Conservation (phyloP, 2,113 vertebrate genomes). For the Panthera tigris region DNA sequence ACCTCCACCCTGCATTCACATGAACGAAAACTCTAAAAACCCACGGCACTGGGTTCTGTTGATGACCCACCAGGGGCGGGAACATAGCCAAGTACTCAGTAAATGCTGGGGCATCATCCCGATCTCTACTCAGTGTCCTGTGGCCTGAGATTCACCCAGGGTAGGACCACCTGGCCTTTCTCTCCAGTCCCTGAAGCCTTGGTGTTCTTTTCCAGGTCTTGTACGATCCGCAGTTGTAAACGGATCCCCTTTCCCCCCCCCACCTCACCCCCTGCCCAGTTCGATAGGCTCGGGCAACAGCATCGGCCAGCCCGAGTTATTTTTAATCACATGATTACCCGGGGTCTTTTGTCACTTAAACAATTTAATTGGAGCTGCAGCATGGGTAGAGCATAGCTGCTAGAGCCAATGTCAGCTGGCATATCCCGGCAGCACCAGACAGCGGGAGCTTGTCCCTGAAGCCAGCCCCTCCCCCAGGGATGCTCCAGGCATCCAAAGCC, state of each 20-base stretch:
- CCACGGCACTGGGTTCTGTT: rapidly evolving
- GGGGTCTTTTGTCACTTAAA: constrained; percentile 56
- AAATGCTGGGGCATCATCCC: rapidly evolving
- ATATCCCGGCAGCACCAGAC: neutral
- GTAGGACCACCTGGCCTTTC: neutral
- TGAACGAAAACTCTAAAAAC: too few species aligned
- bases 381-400: neutral
- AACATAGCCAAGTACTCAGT: neutral
- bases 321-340: constrained; percentile 62
- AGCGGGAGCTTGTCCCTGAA: neutral
- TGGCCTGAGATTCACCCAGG: neutral
- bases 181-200: neutral
- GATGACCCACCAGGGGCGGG: rapidly evolving
- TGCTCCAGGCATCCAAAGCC: neutral
- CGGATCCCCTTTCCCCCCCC: neutral
- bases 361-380: constrained; percentile 64
- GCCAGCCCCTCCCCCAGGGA: neutral
- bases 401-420: neutral
- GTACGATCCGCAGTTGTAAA: neutral
- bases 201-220: rapidly evolving
- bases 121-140: neutral
- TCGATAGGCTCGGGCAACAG: neutral
- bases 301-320: constrained; percentile 44
- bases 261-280: neutral
- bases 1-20: neutral